These are phyloP conservation scores for Larimichthys polyactis DNA, from an alignment of 2,113 vertebrate genomes.

Conservation along the genomic window DNA sequence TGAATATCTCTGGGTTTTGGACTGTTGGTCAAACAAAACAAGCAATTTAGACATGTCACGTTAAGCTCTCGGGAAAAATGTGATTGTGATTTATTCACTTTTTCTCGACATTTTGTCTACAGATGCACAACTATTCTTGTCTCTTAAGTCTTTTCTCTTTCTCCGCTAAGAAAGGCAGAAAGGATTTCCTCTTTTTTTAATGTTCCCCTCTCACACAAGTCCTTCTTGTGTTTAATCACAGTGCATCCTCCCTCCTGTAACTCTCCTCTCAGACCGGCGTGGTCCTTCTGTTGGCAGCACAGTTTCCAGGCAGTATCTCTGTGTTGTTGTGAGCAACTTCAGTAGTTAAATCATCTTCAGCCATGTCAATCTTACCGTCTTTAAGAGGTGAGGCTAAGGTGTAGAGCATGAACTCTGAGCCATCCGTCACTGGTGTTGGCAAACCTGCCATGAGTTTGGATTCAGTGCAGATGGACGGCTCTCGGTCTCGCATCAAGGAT, in stretches of 20 bases:
- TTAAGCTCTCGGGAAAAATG: neutral
- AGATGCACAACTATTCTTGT: neutral
- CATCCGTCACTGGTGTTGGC: constrained; percentile 28
- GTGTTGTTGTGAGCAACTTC: constrained; percentile 41
- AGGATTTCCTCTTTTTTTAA: neutral
- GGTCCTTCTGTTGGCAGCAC: constrained; percentile 71
- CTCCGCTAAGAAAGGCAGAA: neutral
- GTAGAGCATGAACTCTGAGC: constrained; percentile 76
- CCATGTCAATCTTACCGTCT: constrained; percentile 55
- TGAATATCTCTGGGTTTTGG: neutral
- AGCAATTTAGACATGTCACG: neutral
- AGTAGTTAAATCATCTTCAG: constrained; percentile 41
- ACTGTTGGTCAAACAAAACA: neutral
- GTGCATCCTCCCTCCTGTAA: neutral
- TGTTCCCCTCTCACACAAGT: neutral
- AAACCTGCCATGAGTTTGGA: constrained; percentile 64
- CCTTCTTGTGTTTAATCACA: neutral
- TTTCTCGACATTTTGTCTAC: neutral
- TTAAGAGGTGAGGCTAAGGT: constrained; percentile 59
- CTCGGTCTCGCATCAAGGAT: constrained; percentile 56
- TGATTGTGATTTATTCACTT: no score
- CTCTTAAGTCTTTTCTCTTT: neutral
- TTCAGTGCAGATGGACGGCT: constrained; percentile 48
- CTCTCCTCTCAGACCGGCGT: constrained; percentile 74
- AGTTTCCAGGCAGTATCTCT: constrained; percentile 68